These are phyloP conservation scores for Microtus oregoni DNA, from an alignment of 2,113 vertebrate species.

Conservation along the genomic window DNA sequence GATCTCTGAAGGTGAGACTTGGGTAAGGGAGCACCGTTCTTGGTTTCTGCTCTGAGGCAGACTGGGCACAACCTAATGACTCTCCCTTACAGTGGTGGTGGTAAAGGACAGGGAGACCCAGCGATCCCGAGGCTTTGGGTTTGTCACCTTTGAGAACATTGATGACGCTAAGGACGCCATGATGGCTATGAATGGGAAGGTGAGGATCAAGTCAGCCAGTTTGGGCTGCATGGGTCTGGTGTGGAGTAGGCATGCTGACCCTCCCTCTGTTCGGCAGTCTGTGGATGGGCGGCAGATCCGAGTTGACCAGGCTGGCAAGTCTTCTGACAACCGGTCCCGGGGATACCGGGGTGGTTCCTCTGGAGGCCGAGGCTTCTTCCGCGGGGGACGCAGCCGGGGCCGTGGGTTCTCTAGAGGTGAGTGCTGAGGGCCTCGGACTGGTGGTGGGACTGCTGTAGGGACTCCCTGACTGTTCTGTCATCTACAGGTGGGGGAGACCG, in stretches of 20 bases:
- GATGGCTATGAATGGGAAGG: conserved; percentile 99
- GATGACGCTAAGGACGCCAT: conserved; percentile 97
- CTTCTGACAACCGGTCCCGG: conserved; percentile 89
- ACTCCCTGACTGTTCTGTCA: not conserved
- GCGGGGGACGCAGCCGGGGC: conserved; percentile 91
- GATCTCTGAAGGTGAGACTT: conserved; percentile 92
- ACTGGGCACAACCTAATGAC: not conserved
- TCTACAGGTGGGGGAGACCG: conserved; percentile 87
- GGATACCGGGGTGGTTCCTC: conserved; percentile 89
- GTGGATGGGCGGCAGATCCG: conserved; percentile 95
- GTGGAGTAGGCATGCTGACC: not conserved
- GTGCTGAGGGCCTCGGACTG: not conserved
- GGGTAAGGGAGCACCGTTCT: not conserved
- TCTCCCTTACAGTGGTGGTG: conserved; percentile 91
- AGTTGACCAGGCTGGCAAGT: conserved; percentile 97
- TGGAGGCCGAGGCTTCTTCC: conserved; percentile 90
- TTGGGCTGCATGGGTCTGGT: not conserved
- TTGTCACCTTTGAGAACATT: conserved; percentile 96
- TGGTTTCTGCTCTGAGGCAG: not conserved
- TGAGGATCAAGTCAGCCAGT: conserved; percentile 70
- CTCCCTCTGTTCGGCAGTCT: conserved; percentile 84
- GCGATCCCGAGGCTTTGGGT: conserved; percentile 96
- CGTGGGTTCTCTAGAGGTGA: conserved; percentile 90
- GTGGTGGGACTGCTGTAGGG: not conserved
- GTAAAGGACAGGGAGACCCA: conserved; percentile 98